phyloP scores from a whole-genome alignment of 2,797 vertebrate genomes.

The Poecilia gillii region DNA sequence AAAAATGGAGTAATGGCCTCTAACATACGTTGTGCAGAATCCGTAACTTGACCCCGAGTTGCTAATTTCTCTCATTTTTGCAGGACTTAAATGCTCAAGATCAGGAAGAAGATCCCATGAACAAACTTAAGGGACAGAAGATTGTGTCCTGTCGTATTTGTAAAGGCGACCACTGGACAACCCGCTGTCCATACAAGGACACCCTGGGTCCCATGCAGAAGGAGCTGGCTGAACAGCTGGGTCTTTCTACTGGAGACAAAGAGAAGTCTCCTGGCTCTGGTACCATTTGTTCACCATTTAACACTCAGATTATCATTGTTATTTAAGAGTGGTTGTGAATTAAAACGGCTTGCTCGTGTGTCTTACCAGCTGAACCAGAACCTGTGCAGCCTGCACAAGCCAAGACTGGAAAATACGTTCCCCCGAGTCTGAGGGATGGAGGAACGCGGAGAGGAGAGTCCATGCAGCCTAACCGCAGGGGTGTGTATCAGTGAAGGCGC shows the following conservation, averaged over 20 bases:
- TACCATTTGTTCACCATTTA: slow-evolving; percentile 28
- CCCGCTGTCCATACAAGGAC: slow-evolving; percentile 97
- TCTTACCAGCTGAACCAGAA: slow-evolving; percentile 84
- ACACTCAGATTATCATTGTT: neutral
- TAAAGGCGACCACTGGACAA: slow-evolving; percentile 98
- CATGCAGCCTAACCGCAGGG: slow-evolving; percentile 96
- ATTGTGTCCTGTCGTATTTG: slow-evolving; percentile 97
- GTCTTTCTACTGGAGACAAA: slow-evolving; percentile 91
- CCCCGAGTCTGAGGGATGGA: slow-evolving; percentile 91
- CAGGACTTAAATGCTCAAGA: slow-evolving; percentile 94
- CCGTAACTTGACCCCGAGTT: neutral
- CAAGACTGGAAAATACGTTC: slow-evolving; percentile 96
- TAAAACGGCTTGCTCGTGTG: neutral
- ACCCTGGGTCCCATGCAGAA: slow-evolving; percentile 98
- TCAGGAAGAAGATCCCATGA: slow-evolving; percentile 96
- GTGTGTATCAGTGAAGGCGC: slow-evolving; percentile 51
- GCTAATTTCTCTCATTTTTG: neutral
- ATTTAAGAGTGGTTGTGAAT: neutral
- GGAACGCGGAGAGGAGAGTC: slow-evolving; percentile 91
- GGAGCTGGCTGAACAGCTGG: slow-evolving; percentile 94
- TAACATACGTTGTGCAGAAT: neutral
- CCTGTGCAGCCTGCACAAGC: slow-evolving; percentile 87
- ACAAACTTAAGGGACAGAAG: slow-evolving; percentile 97
- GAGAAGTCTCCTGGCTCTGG: slow-evolving; percentile 87
- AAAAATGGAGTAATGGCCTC: neutral